These are phyloP conservation scores for Dinoponera quadriceps DNA, from an alignment of 1,140 invertebrate genomes.

Conservation along the genomic window DNA sequence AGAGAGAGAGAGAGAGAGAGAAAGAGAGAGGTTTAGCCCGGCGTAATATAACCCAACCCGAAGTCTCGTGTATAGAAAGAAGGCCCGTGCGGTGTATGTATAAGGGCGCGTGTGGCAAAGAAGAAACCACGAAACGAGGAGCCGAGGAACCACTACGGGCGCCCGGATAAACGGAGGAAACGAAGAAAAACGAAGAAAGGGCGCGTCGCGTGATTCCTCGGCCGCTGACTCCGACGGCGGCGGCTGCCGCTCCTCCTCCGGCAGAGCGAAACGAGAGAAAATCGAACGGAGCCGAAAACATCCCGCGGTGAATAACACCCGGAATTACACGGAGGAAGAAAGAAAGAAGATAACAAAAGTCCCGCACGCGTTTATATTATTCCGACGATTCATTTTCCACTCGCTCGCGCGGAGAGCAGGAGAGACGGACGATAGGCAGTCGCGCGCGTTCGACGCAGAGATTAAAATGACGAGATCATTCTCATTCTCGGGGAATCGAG, in stretches of 20 bases:
- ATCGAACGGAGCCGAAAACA: constrained; percentile 51
- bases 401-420: too few species aligned
- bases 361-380: neutral
- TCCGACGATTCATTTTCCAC: neutral
- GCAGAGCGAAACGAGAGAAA: constrained; percentile 55
- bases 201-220: constrained; percentile 64
- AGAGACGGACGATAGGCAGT: too few species aligned
- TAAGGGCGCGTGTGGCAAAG: constrained; percentile 65
- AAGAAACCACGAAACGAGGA: constrained; percentile 55
- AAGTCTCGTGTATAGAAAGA: constrained; percentile 61
- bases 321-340: neutral
- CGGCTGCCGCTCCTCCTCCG: constrained; percentile 20
- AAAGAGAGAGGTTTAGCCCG: constrained; percentile 37
- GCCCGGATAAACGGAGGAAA: constrained; percentile 67
- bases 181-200: constrained; percentile 68
- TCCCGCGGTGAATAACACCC: constrained; percentile 45
- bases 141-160: constrained; percentile 49
- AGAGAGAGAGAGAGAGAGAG: constrained; percentile 15
- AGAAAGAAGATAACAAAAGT: neutral
- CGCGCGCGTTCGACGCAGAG: too few species aligned
- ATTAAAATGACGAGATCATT: too few species aligned
- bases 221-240: constrained; percentile 51
- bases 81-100: constrained; percentile 50
- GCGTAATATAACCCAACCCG: constrained; percentile 68
- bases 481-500: neutral